Evolutionary conservation across 2,888 invertebrate genomes (phyloP).

Genomic region (Lacanobia wlatinum): DNA sequence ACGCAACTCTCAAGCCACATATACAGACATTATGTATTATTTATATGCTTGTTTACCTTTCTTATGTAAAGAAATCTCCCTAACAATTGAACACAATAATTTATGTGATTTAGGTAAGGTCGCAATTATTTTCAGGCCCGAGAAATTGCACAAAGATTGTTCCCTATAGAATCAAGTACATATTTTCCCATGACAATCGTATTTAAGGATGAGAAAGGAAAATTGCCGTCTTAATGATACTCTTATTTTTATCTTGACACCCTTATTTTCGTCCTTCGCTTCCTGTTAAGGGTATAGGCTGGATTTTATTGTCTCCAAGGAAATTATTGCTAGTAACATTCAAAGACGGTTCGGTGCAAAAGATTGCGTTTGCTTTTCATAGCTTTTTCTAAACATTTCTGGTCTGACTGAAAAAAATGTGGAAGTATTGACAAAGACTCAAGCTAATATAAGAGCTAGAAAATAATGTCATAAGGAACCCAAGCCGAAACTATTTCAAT

Average conservation of each 20-base stretch:
- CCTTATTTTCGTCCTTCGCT: constrained; percentile 11
- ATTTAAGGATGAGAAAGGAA: constrained; percentile 14
- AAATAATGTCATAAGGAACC: not conserved
- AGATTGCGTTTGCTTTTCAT: not conserved
- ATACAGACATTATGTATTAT: constrained; percentile 32
- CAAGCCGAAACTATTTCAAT: not conserved
- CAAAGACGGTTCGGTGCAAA: not conserved
- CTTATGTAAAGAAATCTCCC: not conserved
- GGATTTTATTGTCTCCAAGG: constrained; percentile 11
- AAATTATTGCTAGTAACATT: constrained; percentile 2
- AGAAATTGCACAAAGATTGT: not conserved
- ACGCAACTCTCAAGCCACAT: constrained; percentile 17
- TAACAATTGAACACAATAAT: not conserved
- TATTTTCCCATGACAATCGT: constrained; percentile 18
- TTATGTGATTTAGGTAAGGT: constrained; percentile 9
- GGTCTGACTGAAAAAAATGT: not conserved
- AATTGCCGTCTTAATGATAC: constrained; percentile 21
- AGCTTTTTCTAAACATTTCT: not conserved
- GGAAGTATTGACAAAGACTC: constrained; percentile 1
- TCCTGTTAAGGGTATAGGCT: not conserved
- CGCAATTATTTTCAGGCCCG: constrained; percentile 5
- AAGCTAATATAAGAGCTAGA: not conserved
- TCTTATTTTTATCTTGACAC: constrained; percentile 33
- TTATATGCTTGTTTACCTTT: constrained; percentile 53
- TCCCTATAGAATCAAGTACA: not conserved